phyloP scores from a whole-genome alignment of 2,113 vertebrate genomes.

The Hyperopisus bebe region DNA sequence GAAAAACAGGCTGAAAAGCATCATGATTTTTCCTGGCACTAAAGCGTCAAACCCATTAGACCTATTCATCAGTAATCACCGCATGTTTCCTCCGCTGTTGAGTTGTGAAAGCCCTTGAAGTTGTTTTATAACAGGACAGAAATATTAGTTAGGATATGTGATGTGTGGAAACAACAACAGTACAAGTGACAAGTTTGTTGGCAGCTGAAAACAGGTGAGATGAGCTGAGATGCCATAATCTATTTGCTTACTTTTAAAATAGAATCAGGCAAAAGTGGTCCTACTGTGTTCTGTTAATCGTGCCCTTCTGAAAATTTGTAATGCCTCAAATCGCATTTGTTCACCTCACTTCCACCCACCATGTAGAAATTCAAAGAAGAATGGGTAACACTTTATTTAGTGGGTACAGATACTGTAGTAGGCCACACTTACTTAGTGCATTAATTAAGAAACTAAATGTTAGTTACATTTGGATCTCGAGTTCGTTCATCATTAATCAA shows the following conservation, averaged over 20 bases:
- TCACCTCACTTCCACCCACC: not conserved
- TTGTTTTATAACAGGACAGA: slow-evolving; percentile 5
- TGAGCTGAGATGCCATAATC: not conserved
- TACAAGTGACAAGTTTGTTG: not conserved
- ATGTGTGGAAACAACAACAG: not conserved
- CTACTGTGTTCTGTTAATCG: not conserved
- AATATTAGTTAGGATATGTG: not conserved
- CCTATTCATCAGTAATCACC: slow-evolving; percentile 8
- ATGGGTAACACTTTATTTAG: not conserved
- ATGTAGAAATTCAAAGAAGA: not conserved
- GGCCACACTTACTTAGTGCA: not conserved
- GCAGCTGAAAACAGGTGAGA: not conserved
- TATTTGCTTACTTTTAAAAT: not conserved
- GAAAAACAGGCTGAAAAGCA: not conserved
- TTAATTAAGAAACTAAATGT: not conserved
- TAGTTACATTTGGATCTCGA: not conserved
- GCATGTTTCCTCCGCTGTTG: not conserved
- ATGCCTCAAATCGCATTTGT: not conserved
- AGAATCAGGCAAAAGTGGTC: not conserved
- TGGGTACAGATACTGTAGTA: not conserved
- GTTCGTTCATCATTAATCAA: not conserved
- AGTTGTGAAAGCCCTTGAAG: slow-evolving; percentile 7
- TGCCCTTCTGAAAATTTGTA: not conserved
- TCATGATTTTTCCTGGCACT: not conserved
- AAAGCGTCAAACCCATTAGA: slow-evolving; percentile 4